Conservation (phyloP, 1,140 invertebrate genomes). For the Scaptomyza graminum region DNA sequence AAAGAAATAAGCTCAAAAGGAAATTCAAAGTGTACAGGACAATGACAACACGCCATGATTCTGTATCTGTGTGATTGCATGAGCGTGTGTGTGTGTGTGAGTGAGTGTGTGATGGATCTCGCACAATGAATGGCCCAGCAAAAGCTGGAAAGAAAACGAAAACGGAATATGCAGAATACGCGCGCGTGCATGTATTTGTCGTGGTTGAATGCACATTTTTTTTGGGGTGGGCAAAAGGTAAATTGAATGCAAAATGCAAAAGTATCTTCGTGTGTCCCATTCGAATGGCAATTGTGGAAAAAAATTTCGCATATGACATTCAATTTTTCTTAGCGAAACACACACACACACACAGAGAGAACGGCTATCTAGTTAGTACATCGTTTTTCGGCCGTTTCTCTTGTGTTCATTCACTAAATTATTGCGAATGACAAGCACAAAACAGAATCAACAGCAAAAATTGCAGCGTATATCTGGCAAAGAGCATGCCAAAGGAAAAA, state of each 20-base stretch:
- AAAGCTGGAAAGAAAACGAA: slow-evolving; percentile 36
- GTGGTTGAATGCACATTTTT: slow-evolving; percentile 51
- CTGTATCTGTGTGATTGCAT: slow-evolving; percentile 10
- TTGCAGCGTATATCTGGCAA: slow-evolving; percentile 69
- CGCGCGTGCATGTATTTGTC: slow-evolving; percentile 37
- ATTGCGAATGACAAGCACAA: slow-evolving; percentile 75
- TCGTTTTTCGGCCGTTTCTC: slow-evolving; percentile 70
- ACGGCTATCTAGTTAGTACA: slow-evolving; percentile 56
- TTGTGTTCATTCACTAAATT: slow-evolving; percentile 79
- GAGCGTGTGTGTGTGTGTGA: neutral
- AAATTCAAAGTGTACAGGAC: slow-evolving; percentile 35
- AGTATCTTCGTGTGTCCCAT: neutral
- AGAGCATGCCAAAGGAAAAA: slow-evolving; percentile 71
- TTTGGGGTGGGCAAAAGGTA: slow-evolving; percentile 51
- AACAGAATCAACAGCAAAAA: slow-evolving; percentile 71
- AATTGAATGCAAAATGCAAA: neutral
- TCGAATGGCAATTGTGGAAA: neutral
- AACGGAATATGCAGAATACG: slow-evolving; percentile 40
- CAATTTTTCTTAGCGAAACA: slow-evolving; percentile 29
- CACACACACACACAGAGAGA: slow-evolving; percentile 21
- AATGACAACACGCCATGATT: slow-evolving; percentile 41
- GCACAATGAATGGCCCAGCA: slow-evolving; percentile 44
- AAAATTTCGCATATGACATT: slow-evolving; percentile 48
- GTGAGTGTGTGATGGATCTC: slow-evolving; percentile 39
- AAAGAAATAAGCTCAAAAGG: slow-evolving; percentile 30